These are phyloP conservation scores for Pluvialis apricaria DNA, from an alignment of 2,113 vertebrate genomes.

Conservation along the genomic window DNA sequence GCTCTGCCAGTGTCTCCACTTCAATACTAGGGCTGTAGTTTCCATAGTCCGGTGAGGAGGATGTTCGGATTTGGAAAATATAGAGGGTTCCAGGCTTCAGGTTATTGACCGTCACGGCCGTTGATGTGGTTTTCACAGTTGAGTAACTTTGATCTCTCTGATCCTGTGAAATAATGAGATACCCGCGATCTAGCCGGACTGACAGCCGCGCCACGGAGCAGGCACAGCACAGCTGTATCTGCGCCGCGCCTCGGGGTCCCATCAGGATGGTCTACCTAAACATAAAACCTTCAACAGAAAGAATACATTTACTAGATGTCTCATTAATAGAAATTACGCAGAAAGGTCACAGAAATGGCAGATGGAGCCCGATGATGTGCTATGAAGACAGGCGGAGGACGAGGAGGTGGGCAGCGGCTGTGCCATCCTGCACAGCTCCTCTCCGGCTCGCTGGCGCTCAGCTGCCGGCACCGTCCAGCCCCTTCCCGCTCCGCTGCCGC, in stretches of 20 bases:
- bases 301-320: background rate
- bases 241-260: background rate
- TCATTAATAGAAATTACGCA: background rate
- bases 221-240: background rate
- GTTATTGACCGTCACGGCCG: conserved; percentile 88
- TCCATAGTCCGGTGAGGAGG: conserved; percentile 81
- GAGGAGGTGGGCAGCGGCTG: background rate
- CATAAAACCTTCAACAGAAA: background rate
- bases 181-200: background rate
- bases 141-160: conserved; percentile 94
- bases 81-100: conserved; percentile 92
- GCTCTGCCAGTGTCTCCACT: conserved; percentile 89
- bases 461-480: background rate
- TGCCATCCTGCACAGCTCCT: fast-evolving
- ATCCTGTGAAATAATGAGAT: conserved; percentile 73
- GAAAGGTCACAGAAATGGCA: background rate
- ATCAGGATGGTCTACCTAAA: background rate
- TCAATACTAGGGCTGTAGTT: conserved; percentile 87
- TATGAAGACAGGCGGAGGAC: background rate
- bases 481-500: background rate
- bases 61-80: conserved; percentile 88
- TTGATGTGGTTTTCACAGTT: conserved; percentile 87
- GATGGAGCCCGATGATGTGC: background rate
- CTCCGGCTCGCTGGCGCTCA: background rate
- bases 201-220: background rate